phyloP scores from a whole-genome alignment of 2,113 vertebrate species.

The Malaclemys terrapin region DNA sequence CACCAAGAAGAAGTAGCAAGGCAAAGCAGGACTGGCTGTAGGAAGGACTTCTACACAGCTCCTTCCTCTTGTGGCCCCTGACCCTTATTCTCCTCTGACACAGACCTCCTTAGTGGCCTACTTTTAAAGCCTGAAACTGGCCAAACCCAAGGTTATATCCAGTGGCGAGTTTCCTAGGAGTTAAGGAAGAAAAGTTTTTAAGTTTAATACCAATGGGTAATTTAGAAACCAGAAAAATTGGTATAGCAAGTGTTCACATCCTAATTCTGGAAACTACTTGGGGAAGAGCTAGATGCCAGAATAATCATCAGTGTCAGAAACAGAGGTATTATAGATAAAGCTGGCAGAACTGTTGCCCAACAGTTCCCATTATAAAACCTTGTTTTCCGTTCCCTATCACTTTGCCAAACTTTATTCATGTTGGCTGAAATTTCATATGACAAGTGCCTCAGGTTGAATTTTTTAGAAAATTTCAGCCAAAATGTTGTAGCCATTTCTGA shows the following conservation, averaged over 20 bases:
- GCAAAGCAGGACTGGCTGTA: background rate
- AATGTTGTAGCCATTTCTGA: background rate
- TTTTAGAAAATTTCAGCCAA: background rate
- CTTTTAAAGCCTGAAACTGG: background rate
- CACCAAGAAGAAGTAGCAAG: background rate
- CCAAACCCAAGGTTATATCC: background rate
- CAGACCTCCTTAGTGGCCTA: background rate
- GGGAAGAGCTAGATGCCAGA: background rate
- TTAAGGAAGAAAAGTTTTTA: background rate
- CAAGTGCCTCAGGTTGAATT: background rate
- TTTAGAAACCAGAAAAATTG: background rate
- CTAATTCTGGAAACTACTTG: background rate
- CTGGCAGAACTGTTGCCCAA: background rate
- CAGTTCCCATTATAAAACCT: background rate
- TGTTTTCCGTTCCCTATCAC: background rate
- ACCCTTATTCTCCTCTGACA: background rate
- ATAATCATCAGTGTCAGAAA: background rate
- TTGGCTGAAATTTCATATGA: background rate
- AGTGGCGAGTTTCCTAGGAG: background rate
- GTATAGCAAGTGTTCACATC: background rate
- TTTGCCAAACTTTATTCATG: background rate
- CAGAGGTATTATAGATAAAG: background rate
- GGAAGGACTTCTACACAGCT: background rate
- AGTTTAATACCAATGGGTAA: background rate
- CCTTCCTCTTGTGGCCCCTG: rapidly evolving